Conservation (phyloP, 2,797 vertebrate genomes). For the Oreochromis grahami region DNA sequence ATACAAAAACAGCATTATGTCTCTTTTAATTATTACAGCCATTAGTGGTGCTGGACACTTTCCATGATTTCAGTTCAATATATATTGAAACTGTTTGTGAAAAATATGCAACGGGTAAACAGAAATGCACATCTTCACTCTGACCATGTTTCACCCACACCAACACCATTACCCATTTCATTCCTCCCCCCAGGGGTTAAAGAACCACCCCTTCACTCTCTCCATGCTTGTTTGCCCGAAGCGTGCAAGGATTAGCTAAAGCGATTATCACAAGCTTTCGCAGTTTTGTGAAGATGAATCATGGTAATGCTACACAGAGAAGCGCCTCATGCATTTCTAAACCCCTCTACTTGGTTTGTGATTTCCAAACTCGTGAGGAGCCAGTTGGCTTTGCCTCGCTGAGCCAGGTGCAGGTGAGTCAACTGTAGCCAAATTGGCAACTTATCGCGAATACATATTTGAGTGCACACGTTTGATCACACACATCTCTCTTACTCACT, state of each 20-base stretch:
- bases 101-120: not conserved
- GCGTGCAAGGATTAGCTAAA: constrained; percentile 76
- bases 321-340: constrained; percentile 65
- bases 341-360: constrained; percentile 59
- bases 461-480: not conserved
- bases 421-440: constrained; percentile 62
- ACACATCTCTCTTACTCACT: not conserved
- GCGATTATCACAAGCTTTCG: constrained; percentile 80
- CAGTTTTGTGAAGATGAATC: constrained; percentile 77
- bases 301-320: constrained; percentile 67
- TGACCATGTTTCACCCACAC: constrained; percentile 37
- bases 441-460: not conserved
- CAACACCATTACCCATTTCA: constrained; percentile 17
- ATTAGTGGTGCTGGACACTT: not conserved
- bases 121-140: not conserved
- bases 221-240: constrained; percentile 65
- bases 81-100: not conserved
- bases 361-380: constrained; percentile 51
- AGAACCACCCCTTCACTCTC: constrained; percentile 61
- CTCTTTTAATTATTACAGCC: not conserved
- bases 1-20: not conserved
- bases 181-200: constrained; percentile 16
- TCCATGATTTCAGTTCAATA: constrained; percentile 4
- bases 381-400: constrained; percentile 60
- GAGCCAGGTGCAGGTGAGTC: constrained; percentile 65